Base-by-base conservation (phyloP, 2,113 vertebrate genomes). In the Phoxinus phoxinus region DNA sequence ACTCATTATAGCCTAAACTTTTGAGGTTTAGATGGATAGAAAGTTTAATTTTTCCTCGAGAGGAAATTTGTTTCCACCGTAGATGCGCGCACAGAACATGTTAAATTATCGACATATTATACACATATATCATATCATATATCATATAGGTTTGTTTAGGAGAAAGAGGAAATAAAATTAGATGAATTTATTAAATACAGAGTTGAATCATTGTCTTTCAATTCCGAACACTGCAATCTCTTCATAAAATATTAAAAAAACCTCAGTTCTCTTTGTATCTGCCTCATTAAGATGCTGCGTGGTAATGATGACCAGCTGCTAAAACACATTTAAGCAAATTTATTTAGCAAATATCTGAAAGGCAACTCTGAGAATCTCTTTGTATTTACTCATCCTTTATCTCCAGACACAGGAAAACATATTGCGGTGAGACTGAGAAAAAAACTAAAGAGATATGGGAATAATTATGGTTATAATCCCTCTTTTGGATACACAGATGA, bases 1-100 rank as follows among this genome's bases (percentile, higher is more conserved):
- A 81, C 85, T 76, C 46, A 84, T 13, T 75, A 69, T 32, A n/a
- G n/a, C n/a, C n/a, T n/a, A n/a, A n/a, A n/a, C n/a, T 74, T 84
- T 75, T 63, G n/a, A 84, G 32, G 75, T 59, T 41, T 8, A 41
- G 7, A 41, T 41, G n/a, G n/a, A n/a, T n/a, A 41, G 37, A 41
- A 8, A 8, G 37, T 41, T 41, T 41, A 8, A 8, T 41, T 41
- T 41, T 7, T 8, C 37, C 37, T 41, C 37, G 7, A 41, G 37
- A 8, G 37, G 37, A 41, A 41, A 41, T 41, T 41, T 9, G 37
- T 41, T 41, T 41, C 37, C 37, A 41, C 37, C 37, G 1, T 41
- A 41, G 37, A 41, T 41, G 37, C 7, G 37, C 7, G 7, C 37
- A 41, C 37, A 41, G 7, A 41, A 41, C 7, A 8, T 41, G 37